phyloP scores from a whole-genome alignment of 2,888 invertebrate genomes.

The Cotesia congregata region DNA sequence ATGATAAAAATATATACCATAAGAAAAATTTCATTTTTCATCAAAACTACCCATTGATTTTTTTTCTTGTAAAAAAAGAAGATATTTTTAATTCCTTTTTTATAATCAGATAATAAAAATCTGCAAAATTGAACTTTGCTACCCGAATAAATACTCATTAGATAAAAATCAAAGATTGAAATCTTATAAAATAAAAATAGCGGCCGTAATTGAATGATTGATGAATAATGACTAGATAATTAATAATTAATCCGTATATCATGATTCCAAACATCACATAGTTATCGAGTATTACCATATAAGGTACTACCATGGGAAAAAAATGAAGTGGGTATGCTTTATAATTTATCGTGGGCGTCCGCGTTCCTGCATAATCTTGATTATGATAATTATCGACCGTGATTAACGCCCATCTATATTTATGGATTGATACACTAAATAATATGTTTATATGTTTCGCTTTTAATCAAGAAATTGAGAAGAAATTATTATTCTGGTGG shows the following conservation, averaged over 20 bases:
- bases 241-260: not conserved
- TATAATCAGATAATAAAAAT: no score
- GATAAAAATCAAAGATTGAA: not conserved
- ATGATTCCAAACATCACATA: conserved; percentile 39
- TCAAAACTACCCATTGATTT: no score
- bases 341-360: conserved; percentile 38
- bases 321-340: conserved; percentile 37
- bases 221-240: not conserved
- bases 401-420: conserved; percentile 26
- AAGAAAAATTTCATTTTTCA: no score
- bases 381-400: conserved; percentile 42
- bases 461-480: not conserved
- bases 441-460: not conserved
- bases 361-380: conserved; percentile 50
- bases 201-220: not conserved
- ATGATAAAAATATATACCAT: no score
- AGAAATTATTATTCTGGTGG: conserved; percentile 6
- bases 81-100: no score
- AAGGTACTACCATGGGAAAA: conserved; percentile 51
- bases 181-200: not conserved
- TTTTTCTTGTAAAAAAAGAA: no score
- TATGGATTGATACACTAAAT: not conserved
- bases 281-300: conserved; percentile 48
- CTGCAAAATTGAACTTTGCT: no score
- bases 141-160: not conserved